Base-by-base conservation (phyloP, 2,113 vertebrate species). In the Tragulus kanchil region DNA sequence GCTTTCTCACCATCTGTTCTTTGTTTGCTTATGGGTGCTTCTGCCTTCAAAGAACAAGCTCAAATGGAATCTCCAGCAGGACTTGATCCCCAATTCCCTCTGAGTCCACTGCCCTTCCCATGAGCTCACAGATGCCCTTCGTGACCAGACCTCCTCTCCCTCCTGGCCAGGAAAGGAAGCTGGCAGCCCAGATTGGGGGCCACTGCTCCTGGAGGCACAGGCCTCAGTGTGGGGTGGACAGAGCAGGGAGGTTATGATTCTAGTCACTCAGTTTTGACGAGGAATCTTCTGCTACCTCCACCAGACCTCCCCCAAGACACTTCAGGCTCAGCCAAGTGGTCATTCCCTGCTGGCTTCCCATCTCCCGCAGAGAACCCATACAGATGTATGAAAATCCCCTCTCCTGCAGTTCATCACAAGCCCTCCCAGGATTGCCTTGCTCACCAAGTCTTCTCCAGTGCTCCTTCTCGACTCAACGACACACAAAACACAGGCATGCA, bases 11-110 rank as follows among this genome's bases (percentile, higher is more conserved):
- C 7, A 3, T 36, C 48, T 45, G 8, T 17, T 50, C 28, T 7
- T 67, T 73, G 59, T 91, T 75, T 78, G 42, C 65, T 96, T 71
- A 28, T n/a, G 42, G 62, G 78, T 59, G 45, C 36, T 31, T 89
- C 61, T 96, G 23, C 69, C 67, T 92, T 93, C 84, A 91, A 67
- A 61, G 58, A 89, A 89, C n/a, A 77, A 65, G 26, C 52, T 21
- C 31, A 59, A n/a, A 23, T 65, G 59, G 73, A 36, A 78, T 65
- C 21, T 86, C 48, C 54, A 89, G 36, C 21, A 79, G 58, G 42
- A 65, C 19, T 45, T 67, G 5, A 89, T 82, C 31, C 14, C n/a
- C 73, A 62, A 9, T 83, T 92, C n/a, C 48, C 6, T 78, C 67
- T 14, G 82, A 89, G 54, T 17, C 59, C 42, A 31, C 8, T 25